A percentile compares a stretch with the other conserved stretches of the same genome.
These are phyloP conservation scores for Heliconius himera DNA, from an alignment of 1,140 invertebrate genomes.

Conservation along the genomic window DNA sequence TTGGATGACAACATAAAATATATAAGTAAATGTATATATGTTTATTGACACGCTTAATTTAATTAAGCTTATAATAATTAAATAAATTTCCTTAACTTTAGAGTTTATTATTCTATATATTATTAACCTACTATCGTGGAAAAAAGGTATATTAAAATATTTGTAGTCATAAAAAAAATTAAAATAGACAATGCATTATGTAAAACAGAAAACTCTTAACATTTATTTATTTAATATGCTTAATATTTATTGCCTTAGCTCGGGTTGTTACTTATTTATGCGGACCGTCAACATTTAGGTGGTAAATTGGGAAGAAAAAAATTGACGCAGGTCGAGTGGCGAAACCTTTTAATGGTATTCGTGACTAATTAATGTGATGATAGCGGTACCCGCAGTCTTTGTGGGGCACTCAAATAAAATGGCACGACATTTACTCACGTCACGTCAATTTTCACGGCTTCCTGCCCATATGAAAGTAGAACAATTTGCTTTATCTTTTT, in stretches of 20 bases:
- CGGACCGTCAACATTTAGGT: not conserved
- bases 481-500: not conserved
- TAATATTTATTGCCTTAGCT: not conserved
- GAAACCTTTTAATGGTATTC: conserved; percentile 18
- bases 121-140: too few relatives aligned
- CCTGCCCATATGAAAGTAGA: not conserved
- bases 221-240: not conserved
- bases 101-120: too few relatives aligned
- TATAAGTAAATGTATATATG: too few relatives aligned
- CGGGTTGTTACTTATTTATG: not conserved
- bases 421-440: conserved; percentile 6
- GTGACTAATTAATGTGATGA: conserved; percentile 30
- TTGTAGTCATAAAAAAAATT: too few relatives aligned
- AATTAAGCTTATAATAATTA: too few relatives aligned
- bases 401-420: conserved; percentile 4
- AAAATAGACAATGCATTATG: not conserved
- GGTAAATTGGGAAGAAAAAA: conserved; percentile 1
- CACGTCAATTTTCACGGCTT: conserved; percentile 8
- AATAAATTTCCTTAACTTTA: too few relatives aligned
- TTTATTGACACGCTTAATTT: too few relatives aligned
- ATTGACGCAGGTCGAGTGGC: conserved; percentile 6
- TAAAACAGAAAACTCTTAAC: not conserved
- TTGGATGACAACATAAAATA: too few relatives aligned
- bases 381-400: conserved; percentile 21
- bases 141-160: too few relatives aligned